Evolutionary conservation across 1,140 invertebrate species (phyloP).

Genomic region (Amyelois transitella): DNA sequence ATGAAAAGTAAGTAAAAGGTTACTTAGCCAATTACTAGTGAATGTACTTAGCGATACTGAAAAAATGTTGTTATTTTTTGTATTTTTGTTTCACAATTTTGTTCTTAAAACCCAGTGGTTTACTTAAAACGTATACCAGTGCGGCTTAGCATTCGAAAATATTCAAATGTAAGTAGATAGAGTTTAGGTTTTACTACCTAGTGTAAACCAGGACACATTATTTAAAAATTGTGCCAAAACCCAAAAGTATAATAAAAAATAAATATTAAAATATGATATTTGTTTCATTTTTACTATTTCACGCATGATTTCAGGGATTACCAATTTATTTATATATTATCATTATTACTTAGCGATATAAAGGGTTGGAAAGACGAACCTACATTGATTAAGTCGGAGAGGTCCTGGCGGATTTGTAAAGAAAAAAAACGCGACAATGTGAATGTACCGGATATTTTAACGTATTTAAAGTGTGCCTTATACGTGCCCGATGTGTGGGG

Average conservation of each 20-base stretch:
- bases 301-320: background rate
- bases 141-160: constrained; percentile 28
- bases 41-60: background rate
- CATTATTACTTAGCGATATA: too few relatives aligned
- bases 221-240: constrained; percentile 73
- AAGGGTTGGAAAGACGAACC: too few relatives aligned
- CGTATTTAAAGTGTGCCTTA: too few relatives aligned
- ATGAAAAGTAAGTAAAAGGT: too few relatives aligned
- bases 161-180: constrained; percentile 52
- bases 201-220: constrained; percentile 69
- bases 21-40: too few relatives aligned
- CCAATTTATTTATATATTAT: background rate
- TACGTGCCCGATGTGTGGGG: too few relatives aligned
- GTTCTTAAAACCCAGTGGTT: constrained; percentile 25
- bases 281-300: constrained; percentile 41
- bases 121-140: constrained; percentile 20
- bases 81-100: constrained; percentile 18
- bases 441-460: too few relatives aligned
- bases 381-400: too few relatives aligned
- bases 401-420: too few relatives aligned
- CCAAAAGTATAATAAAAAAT: constrained; percentile 72
- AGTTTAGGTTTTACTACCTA: constrained; percentile 63
- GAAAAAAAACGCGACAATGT: too few relatives aligned
- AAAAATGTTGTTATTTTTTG: constrained; percentile 12
- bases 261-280: constrained; percentile 50